Evolutionary conservation across 2,113 vertebrate genomes (phyloP).

Genomic region (Okapia johnstoni): DNA sequence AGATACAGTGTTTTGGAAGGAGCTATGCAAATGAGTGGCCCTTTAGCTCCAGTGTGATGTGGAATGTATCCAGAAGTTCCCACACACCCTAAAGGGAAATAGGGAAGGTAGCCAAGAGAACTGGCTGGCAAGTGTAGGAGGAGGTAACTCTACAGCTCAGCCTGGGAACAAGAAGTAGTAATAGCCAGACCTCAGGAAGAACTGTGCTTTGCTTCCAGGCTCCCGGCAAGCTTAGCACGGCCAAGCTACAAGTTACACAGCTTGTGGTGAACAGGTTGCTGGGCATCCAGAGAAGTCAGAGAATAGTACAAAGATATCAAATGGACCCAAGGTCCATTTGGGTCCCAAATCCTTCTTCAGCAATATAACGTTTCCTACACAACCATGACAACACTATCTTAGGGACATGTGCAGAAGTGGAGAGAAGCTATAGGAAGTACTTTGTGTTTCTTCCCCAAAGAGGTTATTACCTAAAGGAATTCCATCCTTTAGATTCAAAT

Average conservation of each 20-base stretch:
- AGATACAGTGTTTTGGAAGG: neutral
- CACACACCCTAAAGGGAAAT: neutral
- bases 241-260: neutral
- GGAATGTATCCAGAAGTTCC: neutral
- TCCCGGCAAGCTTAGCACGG: neutral
- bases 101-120: neutral
- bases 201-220: neutral
- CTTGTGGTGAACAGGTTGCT: neutral
- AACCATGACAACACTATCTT: neutral
- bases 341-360: neutral
- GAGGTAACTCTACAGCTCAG: neutral
- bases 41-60: neutral
- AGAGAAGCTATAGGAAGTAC: neutral
- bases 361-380: neutral
- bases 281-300: neutral
- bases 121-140: neutral
- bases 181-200: constrained; percentile 22
- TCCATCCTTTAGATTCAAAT: neutral
- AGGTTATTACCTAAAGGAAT: neutral
- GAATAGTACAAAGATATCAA: neutral
- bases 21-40: neutral
- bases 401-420: neutral
- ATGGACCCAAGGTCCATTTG: neutral
- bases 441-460: neutral
- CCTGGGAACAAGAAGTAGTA: neutral